A percentile compares a stretch with the other conserved stretches of the same genome.
phyloP scores from a whole-genome alignment of 1,140 invertebrate species.

The Paraescarpia echinospica region DNA sequence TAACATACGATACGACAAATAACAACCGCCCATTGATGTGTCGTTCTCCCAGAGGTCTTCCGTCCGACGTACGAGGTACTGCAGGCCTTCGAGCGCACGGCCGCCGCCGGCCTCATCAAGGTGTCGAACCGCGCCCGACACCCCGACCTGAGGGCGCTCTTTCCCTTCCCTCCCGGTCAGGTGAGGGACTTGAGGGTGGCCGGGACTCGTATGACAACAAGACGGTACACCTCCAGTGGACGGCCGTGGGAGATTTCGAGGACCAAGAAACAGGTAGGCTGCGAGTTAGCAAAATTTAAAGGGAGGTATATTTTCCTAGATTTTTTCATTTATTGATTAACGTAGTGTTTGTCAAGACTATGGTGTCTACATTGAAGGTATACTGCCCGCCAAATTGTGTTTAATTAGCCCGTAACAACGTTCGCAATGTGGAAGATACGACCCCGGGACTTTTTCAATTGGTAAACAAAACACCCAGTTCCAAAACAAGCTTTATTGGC shows the following conservation, averaged over 20 bases:
- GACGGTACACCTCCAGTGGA: background rate
- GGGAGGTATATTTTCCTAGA: no score
- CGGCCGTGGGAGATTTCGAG: background rate
- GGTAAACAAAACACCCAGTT: no score
- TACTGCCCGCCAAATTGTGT: no score
- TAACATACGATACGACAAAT: background rate
- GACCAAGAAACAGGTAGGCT: background rate
- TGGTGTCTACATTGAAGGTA: no score
- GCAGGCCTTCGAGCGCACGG: background rate
- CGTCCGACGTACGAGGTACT: background rate
- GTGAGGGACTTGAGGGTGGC: background rate
- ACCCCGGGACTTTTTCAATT: no score
- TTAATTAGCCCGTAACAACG: no score
- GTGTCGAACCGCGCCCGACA: background rate
- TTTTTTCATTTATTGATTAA: no score
- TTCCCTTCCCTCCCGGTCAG: background rate
- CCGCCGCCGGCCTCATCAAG: background rate
- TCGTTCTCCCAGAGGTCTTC: background rate
- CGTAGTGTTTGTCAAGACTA: no score
- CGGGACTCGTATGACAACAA: background rate
- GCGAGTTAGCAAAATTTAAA: no score
- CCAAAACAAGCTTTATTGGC: no score
- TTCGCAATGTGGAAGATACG: no score
- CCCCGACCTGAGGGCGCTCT: background rate
- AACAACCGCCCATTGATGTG: background rate